Evolutionary conservation across 2,888 invertebrate species (phyloP).

Genomic region (Agonopterix arenella): DNA sequence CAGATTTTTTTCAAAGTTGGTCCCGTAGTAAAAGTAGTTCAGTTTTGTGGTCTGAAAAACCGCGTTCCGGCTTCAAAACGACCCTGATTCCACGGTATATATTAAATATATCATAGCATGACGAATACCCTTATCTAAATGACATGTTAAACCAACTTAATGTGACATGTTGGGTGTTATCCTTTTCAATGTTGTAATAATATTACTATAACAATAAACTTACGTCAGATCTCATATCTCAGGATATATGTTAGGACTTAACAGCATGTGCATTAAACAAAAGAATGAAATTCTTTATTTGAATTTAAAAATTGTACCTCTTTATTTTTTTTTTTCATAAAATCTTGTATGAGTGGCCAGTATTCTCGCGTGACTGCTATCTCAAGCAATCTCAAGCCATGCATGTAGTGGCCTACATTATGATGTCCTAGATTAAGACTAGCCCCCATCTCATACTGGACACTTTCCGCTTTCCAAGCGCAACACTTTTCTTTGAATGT

Average conservation of each 20-base stretch:
- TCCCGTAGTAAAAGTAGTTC: no score
- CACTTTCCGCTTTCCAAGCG: constrained; percentile 20
- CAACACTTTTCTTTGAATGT: constrained; percentile 29
- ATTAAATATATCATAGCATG: constrained; percentile 30
- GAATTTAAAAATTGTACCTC: no score
- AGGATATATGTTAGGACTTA: not conserved
- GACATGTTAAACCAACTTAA: constrained; percentile 12
- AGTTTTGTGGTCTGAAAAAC: no score
- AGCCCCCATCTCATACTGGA: constrained; percentile 19
- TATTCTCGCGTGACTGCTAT: constrained; percentile 15
- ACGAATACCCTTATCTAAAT: constrained; percentile 13
- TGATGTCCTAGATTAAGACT: constrained; percentile 27
- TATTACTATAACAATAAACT: not conserved
- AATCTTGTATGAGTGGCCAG: not conserved
- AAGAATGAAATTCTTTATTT: no score
- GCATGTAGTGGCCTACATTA: constrained; percentile 11
- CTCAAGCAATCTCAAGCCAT: constrained; percentile 4
- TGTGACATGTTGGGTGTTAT: constrained; percentile 19
- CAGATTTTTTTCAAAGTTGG: no score
- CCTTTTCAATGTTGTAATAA: constrained; percentile 6
- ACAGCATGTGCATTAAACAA: not conserved
- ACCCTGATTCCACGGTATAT: not conserved
- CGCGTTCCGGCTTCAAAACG: no score
- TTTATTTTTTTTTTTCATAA: no score
- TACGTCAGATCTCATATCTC: not conserved